phyloP scores from a whole-genome alignment of 1,140 invertebrate species.

The Drosophila nikananu region DNA sequence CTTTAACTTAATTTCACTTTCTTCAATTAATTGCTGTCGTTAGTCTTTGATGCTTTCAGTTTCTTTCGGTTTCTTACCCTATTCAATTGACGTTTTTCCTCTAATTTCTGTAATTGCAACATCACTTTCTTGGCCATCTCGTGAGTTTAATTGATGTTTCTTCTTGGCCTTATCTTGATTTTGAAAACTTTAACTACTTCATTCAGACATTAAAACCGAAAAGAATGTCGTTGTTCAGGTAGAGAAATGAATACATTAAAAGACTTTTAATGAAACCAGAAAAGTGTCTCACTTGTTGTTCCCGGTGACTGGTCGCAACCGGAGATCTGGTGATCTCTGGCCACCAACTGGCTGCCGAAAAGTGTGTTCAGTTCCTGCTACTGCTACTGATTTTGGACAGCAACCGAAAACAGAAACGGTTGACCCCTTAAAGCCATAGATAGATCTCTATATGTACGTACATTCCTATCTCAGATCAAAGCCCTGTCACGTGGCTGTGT shows the following conservation, averaged over 20 bases:
- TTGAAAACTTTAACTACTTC: conserved; percentile 4
- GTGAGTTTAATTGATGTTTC: conserved; percentile 26
- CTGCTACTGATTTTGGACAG: conserved; percentile 35
- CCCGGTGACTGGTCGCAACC: conserved; percentile 22
- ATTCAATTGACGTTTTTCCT: conserved; percentile 9
- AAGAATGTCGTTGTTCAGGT: conserved; percentile 12
- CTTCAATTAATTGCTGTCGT: conserved; percentile 19
- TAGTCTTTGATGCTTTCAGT: conserved; percentile 1
- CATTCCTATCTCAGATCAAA: conserved; percentile 69
- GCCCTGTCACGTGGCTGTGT: conserved; percentile 66
- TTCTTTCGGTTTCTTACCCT: conserved; percentile 18
- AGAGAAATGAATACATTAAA: conserved; percentile 8
- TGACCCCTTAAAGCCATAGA: conserved; percentile 30
- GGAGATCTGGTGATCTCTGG: conserved; percentile 26
- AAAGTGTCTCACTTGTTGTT: conserved; percentile 14
- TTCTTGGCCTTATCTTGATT: conserved; percentile 13
- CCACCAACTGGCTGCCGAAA: conserved; percentile 17
- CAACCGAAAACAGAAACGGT: conserved; percentile 19
- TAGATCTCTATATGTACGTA: conserved; percentile 23
- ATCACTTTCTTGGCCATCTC: conserved; percentile 24
- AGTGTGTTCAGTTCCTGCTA: conserved; percentile 53
- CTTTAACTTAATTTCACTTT: conserved; percentile 22
- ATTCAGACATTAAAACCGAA: not conserved
- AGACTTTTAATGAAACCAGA: conserved; percentile 5
- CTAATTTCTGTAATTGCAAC: conserved; percentile 18